Percentiles rank a stretch among this genome's conserved stretches.
These are phyloP conservation scores for Melanargia galathea DNA, from an alignment of 2,888 invertebrate genomes.

Conservation along the genomic window DNA sequence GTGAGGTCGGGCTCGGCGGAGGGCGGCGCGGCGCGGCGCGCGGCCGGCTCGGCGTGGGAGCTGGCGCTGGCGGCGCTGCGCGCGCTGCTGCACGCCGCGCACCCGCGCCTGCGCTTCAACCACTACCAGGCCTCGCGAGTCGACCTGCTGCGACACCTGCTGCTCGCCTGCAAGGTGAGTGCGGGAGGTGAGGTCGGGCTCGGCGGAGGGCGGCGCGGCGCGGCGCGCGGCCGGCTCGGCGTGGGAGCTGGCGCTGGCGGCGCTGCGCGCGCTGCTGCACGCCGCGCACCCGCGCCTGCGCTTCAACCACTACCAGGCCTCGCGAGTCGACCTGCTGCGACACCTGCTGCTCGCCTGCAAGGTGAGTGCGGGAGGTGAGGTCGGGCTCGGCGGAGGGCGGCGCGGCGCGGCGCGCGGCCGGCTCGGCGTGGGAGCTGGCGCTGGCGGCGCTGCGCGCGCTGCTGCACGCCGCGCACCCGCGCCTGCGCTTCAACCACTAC, in stretches of 20 bases:
- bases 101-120: constrained; percentile 87
- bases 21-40: constrained; percentile 49
- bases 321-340: constrained; percentile 83
- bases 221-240: constrained; percentile 56
- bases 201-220: constrained; percentile 48
- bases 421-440: constrained; percentile 70
- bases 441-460: constrained; percentile 67
- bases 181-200: constrained; percentile 41
- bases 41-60: constrained; percentile 65
- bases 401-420: constrained; percentile 56
- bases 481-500: constrained; percentile 86
- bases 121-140: constrained; percentile 85
- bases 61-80: constrained; percentile 67
- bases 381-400: constrained; percentile 47
- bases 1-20: constrained; percentile 49
- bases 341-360: constrained; percentile 85
- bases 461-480: constrained; percentile 84
- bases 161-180: constrained; percentile 85
- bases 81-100: constrained; percentile 81
- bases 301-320: constrained; percentile 88
- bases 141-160: constrained; percentile 83
- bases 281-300: constrained; percentile 85
- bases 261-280: constrained; percentile 79
- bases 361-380: constrained; percentile 70
- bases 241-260: constrained; percentile 68